phyloP scores from a whole-genome alignment of 1,140 invertebrate species.

The Hylaeus volcanicus region DNA sequence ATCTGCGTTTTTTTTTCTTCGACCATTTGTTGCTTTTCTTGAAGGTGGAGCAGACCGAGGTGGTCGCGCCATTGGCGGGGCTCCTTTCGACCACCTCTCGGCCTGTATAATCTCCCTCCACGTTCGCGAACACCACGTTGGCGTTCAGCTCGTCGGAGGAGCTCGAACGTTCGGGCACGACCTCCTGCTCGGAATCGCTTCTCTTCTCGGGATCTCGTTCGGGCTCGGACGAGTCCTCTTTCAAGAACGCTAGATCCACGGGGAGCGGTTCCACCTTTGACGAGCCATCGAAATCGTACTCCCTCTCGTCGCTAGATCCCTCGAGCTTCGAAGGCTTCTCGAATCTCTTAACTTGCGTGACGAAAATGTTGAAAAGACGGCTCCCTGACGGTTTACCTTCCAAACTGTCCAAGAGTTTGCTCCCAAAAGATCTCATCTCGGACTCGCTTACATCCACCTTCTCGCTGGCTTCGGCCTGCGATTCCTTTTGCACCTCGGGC shows the following conservation, averaged over 20 bases:
- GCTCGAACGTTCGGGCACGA: conserved; percentile 67
- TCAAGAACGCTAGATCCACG: not conserved
- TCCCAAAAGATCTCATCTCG: not conserved
- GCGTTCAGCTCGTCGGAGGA: conserved; percentile 70
- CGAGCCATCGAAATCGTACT: not conserved
- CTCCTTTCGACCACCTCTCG: conserved; percentile 54
- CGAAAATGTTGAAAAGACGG: too few species aligned
- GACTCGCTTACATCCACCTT: too few species aligned
- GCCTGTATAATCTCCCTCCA: conserved; percentile 59
- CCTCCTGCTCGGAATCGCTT: conserved; percentile 68
- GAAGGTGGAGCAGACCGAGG: conserved; percentile 55
- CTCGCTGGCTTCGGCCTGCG: not conserved
- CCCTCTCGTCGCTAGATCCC: not conserved
- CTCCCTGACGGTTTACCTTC: too few species aligned
- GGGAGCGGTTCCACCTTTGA: not conserved
- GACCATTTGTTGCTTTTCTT: conserved; percentile 77
- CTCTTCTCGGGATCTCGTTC: conserved; percentile 51
- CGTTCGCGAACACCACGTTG: conserved; percentile 64
- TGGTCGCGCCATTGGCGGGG: conserved; percentile 51
- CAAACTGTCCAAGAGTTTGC: too few species aligned
- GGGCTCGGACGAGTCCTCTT: conserved; percentile 24
- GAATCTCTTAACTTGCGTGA: not conserved
- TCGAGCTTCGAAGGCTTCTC: conserved; percentile 37
- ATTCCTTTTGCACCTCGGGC: not conserved
- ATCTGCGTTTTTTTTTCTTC: conserved; percentile 79